Evolutionary conservation across 1,140 invertebrate species (phyloP), one percentile per base, ranked within the genome.

Genomic region (Hirudo medicinalis): DNA sequence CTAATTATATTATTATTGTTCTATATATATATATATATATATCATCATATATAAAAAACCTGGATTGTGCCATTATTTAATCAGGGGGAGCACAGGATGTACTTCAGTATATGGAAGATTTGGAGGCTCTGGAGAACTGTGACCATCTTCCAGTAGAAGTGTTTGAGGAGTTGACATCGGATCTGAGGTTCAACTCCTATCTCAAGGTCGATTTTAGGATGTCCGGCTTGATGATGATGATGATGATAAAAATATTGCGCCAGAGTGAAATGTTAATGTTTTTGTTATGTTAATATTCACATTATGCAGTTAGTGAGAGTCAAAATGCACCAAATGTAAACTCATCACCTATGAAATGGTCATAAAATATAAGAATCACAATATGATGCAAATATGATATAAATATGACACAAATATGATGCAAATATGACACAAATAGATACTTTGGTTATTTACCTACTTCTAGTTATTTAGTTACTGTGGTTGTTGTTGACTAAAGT

Each of bases 91-190:
- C 22, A 11, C 57, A 63, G 29, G 57, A 25, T 11, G 29, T 63
- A 22, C 29, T 63, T 22, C 22, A 63, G 22, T 63, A 32, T 20
- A 1, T 63, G 29, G 57, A 63, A 63, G 57, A 32, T n/a, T 3
- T 63, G 5, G 57, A 63, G 19, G 57, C 57, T 32, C 57, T 63
- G 2, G 57, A 63, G 57, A 63, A 63, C 29, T 63, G 57, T 11
- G 57, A 63, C 29, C 57, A 63, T 20, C 22, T 63, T 32, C 57
- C 57, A 13, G 22, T 63, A 6, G 57, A 63, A 15, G 29, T 63
- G 3, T 63, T 63, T 63, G 57, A 63, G 29, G 57, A 63, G 22
- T 32, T 63, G 22, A 63, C 29, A 11, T 25, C 22, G 19, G 57
- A 63, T 63, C 22, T 25, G 8, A n/a, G 57, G 19, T 63, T 63